phyloP scores from a whole-genome alignment of 2,888 invertebrate species.

The Caenorhabditis sp. region DNA sequence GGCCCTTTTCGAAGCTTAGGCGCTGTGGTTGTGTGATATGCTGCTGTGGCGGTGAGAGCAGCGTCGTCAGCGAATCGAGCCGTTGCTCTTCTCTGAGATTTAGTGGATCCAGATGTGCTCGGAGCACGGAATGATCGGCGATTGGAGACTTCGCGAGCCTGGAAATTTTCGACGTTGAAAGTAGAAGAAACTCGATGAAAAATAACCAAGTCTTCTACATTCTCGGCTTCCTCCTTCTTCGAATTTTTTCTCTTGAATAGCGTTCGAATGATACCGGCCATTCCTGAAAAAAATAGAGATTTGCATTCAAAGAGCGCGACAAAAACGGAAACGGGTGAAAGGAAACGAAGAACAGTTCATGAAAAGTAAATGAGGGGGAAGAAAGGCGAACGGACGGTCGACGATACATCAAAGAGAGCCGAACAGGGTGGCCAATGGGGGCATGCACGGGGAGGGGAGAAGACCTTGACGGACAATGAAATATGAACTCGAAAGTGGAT shows the following conservation, averaged over 20 bases:
- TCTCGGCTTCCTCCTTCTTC: constrained; percentile 44
- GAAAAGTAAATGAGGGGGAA: constrained; percentile 43
- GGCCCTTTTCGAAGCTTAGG: constrained; percentile 68
- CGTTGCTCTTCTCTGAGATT: constrained; percentile 36
- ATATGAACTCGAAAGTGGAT: constrained; percentile 38
- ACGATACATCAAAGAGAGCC: constrained; percentile 43
- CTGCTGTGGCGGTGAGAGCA: constrained; percentile 64
- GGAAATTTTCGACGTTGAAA: constrained; percentile 3
- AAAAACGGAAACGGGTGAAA: constrained; percentile 21
- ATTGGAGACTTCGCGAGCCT: constrained; percentile 62
- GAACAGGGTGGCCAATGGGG: constrained; percentile 51
- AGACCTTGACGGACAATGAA: constrained; percentile 51
- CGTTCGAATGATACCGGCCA: constrained; percentile 53
- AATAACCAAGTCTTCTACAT: constrained; percentile 50
- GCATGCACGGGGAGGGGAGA: not conserved
- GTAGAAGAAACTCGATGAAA: not conserved
- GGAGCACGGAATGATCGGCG: constrained; percentile 62
- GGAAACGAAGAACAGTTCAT: constrained; percentile 46
- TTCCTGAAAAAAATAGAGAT: constrained; percentile 23
- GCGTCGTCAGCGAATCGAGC: constrained; percentile 61
- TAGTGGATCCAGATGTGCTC: constrained; percentile 25
- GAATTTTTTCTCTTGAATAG: constrained; percentile 56
- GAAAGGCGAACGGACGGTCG: constrained; percentile 20
- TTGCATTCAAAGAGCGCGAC: not conserved
- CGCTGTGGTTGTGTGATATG: constrained; percentile 66